These are phyloP conservation scores for Callosobruchus maculatus DNA, from an alignment of 2,888 invertebrate species.

Conservation along the genomic window DNA sequence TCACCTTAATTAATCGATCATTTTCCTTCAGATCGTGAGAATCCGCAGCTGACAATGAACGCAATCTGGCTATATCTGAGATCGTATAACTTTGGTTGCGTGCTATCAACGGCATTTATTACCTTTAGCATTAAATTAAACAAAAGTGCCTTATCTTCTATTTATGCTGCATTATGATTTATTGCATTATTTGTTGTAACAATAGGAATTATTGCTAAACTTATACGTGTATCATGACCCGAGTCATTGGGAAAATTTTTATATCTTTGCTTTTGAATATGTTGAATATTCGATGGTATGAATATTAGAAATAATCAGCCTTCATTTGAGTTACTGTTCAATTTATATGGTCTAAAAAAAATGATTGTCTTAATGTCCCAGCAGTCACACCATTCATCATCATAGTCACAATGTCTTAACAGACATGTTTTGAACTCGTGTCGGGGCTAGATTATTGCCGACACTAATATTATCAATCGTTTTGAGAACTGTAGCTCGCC, in stretches of 20 bases:
- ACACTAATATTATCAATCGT: too few species aligned
- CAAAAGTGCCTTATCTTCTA: constrained; percentile 12
- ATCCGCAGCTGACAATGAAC: neutral
- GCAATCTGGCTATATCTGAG: neutral
- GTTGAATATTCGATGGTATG: neutral
- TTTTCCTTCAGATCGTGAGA: neutral
- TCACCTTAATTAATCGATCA: neutral
- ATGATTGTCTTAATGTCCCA: too few species aligned
- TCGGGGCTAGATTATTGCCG: too few species aligned
- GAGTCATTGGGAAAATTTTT: neutral
- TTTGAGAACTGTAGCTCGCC: too few species aligned
- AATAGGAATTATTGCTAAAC: constrained; percentile 7
- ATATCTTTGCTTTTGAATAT: neutral
- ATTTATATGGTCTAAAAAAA: too few species aligned
- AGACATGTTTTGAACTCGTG: too few species aligned
- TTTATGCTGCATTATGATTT: constrained; percentile 14
- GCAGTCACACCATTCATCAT: too few species aligned
- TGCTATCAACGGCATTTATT: neutral
- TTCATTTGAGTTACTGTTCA: neutral
- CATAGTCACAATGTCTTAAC: too few species aligned
- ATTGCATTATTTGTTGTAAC: constrained; percentile 12
- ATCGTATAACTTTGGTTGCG: constrained; percentile 1
- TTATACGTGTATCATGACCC: neutral
- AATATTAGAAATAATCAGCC: neutral
- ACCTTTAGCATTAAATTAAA: constrained; percentile 15